A percentile compares a stretch with the other conserved stretches of the same genome.
Conservation (phyloP, 2,888 invertebrate species). For the Parascotia fuliginaria region DNA sequence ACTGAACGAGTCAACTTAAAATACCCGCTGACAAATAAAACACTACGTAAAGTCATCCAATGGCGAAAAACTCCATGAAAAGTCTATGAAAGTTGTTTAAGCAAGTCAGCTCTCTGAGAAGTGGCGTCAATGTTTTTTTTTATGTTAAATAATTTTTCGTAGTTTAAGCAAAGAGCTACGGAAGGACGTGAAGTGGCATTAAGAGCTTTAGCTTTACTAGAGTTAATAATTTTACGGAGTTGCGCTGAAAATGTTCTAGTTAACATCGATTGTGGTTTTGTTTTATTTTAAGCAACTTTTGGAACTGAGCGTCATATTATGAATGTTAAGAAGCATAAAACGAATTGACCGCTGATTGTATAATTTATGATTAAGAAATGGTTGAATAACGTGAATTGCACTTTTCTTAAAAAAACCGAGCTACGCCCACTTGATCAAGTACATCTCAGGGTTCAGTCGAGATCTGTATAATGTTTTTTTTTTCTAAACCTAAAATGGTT, state of each 20-base stretch:
- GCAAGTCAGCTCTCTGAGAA: conserved; percentile 40
- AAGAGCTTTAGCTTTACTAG: conserved; percentile 42
- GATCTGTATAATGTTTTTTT: too few species aligned
- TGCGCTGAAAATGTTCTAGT: conserved; percentile 13
- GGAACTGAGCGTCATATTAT: background rate
- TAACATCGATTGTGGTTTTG: conserved; percentile 13
- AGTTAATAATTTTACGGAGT: conserved; percentile 40
- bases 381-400: too few species aligned
- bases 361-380: too few species aligned
- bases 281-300: background rate
- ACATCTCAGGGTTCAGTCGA: too few species aligned
- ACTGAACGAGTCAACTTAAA: background rate
- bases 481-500: too few species aligned
- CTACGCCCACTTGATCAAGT: too few species aligned
- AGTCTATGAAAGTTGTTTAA: conserved; percentile 38
- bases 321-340: background rate
- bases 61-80: conserved; percentile 22
- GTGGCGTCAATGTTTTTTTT: conserved; percentile 35
- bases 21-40: conserved; percentile 18
- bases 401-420: too few species aligned
- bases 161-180: conserved; percentile 45
- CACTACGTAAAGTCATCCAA: conserved; percentile 8
- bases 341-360: too few species aligned
- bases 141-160: conserved; percentile 39
- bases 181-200: conserved; percentile 41